Base-by-base conservation (phyloP, 2,113 vertebrate species). In the Alexandromys fortis region DNA sequence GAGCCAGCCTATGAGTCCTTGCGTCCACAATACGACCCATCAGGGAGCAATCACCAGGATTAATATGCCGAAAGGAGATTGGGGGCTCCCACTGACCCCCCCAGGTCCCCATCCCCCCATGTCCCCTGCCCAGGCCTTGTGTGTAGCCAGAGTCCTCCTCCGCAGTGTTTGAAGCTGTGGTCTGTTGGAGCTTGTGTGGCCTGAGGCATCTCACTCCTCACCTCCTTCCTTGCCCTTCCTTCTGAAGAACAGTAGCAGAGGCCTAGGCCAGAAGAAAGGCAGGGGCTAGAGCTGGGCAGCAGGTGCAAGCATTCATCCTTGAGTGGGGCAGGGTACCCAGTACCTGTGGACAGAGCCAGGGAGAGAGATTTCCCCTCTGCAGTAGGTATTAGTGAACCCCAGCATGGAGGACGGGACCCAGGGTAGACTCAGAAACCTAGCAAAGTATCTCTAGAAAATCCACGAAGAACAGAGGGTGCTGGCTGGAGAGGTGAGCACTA, bases 181-280 rank as follows among this genome's bases (percentile, higher is more conserved):
- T 78, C 90, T 86, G 92, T 96, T 5, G 7, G 93, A 94, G 96
- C 92, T 89, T 89, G 90, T 94, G 90, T 94, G 96, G 94, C 96
- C 92, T 11, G 17, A 92, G 96, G 96, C 85, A 70, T 90, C 94
- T 88, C 65, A 38, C 77, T 90, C 85, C 49, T 30, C 61, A 26
- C 81, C 96, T 85, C 90, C 94, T 92, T 93, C 94, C 72, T 82
- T 55, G 73, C 24, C 88, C 91, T 95, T 94, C 94, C 81, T 88
- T 68, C 94, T 58, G 16, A 19, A 47, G 86, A 94, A 82, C 87
- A 28, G 72, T n/a, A 58, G 90, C 92, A 93, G 88, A 96, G 94
- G 91, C 76, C 88, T 33, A 35, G 68, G 72, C 85, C 49, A 47
- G 10, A n/a, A 1, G 49, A 85, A 3, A 73, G 86, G 81, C 95